A percentile compares a stretch with the other conserved stretches of the same genome.
Conservation (phyloP, 2,888 invertebrate genomes). For the Tigriopus californicus region DNA sequence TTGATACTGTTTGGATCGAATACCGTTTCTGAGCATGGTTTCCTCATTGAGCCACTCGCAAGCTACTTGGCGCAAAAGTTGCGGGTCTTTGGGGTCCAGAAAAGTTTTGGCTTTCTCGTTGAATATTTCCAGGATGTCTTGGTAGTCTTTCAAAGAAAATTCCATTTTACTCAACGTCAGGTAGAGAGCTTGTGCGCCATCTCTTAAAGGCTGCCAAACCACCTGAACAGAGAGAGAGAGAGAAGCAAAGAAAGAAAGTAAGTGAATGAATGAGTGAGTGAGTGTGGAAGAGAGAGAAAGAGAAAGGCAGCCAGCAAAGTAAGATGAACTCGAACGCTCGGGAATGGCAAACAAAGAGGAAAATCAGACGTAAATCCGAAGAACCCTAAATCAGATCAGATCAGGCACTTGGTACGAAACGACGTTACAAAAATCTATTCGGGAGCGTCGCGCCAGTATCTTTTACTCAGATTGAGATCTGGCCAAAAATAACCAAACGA, state of each 20-base stretch:
- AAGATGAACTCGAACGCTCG: no score
- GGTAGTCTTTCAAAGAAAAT: conserved; percentile 36
- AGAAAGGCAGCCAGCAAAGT: neutral
- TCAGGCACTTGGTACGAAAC: no score
- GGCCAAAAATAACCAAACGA: no score
- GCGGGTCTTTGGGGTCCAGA: conserved; percentile 14
- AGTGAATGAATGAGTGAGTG: no score
- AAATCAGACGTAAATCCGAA: no score
- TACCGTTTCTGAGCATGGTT: conserved; percentile 30
- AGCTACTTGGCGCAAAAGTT: conserved; percentile 34
- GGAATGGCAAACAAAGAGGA: no score
- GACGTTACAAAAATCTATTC: no score
- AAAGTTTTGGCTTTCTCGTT: conserved; percentile 15
- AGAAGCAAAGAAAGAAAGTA: neutral
- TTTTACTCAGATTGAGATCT: no score
- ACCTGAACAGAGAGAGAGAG: neutral
- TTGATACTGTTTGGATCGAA: conserved; percentile 26
- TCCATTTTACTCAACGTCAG: neutral
- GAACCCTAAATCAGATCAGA: no score
- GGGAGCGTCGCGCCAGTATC: no score
- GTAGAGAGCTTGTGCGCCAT: neutral
- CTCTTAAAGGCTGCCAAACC: neutral
- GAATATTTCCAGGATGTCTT: conserved; percentile 31
- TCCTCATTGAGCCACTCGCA: conserved; percentile 42
- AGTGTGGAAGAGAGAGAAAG: neutral